phyloP scores from a whole-genome alignment of 2,113 vertebrate genomes.

The Micronycteris hirsuta region DNA sequence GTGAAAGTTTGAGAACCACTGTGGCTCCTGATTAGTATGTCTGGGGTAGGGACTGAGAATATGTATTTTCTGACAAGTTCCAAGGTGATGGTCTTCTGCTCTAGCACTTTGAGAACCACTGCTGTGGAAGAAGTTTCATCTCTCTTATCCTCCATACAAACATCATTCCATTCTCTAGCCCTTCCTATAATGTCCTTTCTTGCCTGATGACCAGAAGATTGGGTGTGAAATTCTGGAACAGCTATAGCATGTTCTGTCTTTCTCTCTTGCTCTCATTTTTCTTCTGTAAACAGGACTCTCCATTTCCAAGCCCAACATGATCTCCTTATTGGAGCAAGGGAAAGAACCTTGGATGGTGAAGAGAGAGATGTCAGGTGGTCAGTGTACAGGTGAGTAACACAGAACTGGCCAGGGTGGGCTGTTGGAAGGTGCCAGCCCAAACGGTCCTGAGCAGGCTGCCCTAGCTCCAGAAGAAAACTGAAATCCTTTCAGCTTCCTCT shows the following conservation, averaged over 20 bases:
- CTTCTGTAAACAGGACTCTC: slow-evolving; percentile 54
- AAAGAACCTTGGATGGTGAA: slow-evolving; percentile 54
- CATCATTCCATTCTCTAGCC: not conserved
- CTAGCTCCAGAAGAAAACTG: not conserved
- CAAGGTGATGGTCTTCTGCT: not conserved
- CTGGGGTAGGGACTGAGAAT: not conserved
- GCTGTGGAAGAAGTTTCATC: not conserved
- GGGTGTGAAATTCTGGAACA: not conserved
- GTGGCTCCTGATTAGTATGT: not conserved
- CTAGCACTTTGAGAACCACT: not conserved
- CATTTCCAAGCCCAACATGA: slow-evolving; percentile 57
- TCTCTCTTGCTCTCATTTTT: slow-evolving; percentile 32
- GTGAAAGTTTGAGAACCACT: not conserved
- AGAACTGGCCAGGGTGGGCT: not conserved
- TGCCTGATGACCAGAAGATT: not conserved
- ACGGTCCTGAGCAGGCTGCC: not conserved
- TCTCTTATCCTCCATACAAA: not conserved
- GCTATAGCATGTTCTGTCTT: not conserved
- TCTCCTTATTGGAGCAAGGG: slow-evolving; percentile 62
- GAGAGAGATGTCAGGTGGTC: not conserved
- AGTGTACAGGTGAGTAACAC: slow-evolving; percentile 26
- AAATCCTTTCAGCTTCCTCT: not conserved
- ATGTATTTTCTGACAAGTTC: not conserved
- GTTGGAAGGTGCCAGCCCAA: not conserved
- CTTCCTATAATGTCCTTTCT: not conserved